Evolutionary conservation across 2,888 invertebrate species (phyloP).

Genomic region (Galeopsomyia nigrocyanea): DNA sequence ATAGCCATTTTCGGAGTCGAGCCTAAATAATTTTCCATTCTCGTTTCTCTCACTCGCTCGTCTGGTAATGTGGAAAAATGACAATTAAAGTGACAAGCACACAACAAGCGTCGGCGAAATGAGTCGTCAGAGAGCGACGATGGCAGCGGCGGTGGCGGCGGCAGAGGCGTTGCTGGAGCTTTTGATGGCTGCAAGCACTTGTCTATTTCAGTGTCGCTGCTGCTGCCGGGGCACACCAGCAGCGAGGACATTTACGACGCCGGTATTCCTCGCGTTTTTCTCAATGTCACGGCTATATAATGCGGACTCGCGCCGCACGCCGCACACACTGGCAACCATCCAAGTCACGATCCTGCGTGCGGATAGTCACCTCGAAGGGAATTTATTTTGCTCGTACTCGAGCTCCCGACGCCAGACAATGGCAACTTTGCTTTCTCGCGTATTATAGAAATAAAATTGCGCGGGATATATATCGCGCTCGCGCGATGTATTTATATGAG

Average conservation of each 20-base stretch:
- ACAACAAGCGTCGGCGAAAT: conserved; percentile 5
- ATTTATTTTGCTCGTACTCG: conserved; percentile 25
- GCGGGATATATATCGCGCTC: conserved; percentile 19
- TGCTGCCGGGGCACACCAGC: neutral
- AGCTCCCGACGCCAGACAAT: conserved; percentile 18
- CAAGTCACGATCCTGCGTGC: conserved; percentile 38
- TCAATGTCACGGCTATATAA: conserved; percentile 32
- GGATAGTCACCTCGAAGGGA: conserved; percentile 37
- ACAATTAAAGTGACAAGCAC: conserved; percentile 22
- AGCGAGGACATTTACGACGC: conserved; percentile 27
- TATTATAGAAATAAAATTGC: conserved; percentile 23
- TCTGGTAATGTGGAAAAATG: conserved; percentile 15
- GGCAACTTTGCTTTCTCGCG: conserved; percentile 5
- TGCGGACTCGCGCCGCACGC: neutral
- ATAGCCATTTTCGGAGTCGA: neutral
- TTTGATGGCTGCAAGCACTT: neutral
- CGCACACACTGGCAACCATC: conserved; percentile 19
- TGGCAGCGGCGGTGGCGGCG: no score
- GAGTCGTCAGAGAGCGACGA: conserved; percentile 12
- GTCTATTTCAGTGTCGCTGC: neutral
- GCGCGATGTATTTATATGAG: conserved; percentile 30
- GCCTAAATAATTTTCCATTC: conserved; percentile 25
- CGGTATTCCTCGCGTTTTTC: conserved; percentile 26
- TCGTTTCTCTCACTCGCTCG: neutral
- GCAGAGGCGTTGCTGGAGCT: neutral